Conservation (phyloP, 2,888 invertebrate species). For the Onchidella celtica region DNA sequence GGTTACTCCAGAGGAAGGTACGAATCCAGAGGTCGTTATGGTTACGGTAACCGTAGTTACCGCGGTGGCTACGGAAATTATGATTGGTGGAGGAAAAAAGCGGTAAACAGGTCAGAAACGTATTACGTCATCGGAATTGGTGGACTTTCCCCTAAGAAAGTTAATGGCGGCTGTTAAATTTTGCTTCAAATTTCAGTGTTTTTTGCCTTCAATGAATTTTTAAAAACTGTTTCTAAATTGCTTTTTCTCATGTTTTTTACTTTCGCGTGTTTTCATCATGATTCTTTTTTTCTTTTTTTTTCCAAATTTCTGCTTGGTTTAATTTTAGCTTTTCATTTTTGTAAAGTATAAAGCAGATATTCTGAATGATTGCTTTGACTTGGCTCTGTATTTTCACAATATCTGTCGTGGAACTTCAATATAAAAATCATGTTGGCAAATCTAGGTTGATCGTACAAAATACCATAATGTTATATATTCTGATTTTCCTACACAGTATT, state of each 20-base stretch:
- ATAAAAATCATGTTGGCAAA: too few relatives aligned
- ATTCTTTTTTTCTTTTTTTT: too few relatives aligned
- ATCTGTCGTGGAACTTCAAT: too few relatives aligned
- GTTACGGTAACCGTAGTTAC: conserved; percentile 41
- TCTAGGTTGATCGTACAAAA: too few relatives aligned
- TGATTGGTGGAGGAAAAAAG: conserved; percentile 43
- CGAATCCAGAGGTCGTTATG: conserved; percentile 21
- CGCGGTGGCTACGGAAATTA: conserved; percentile 16
- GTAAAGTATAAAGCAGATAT: too few relatives aligned
- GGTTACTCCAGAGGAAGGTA: conserved; percentile 39
- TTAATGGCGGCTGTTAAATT: background rate
- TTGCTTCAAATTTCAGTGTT: background rate
- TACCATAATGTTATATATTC: too few relatives aligned
- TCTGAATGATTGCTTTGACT: too few relatives aligned
- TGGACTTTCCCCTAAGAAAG: background rate
- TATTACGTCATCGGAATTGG: background rate
- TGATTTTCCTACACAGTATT: too few relatives aligned
- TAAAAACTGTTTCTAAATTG: background rate
- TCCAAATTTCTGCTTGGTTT: too few relatives aligned
- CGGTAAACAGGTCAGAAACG: conserved; percentile 45
- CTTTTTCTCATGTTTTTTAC: background rate
- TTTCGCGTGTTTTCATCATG: background rate
- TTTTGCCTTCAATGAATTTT: conserved; percentile 15
- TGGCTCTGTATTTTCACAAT: too few relatives aligned
- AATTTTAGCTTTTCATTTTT: too few relatives aligned